Evolutionary conservation across 2,113 vertebrate genomes (phyloP), one percentile per base, ranked within the genome.

Genomic region (Zonotrichia leucophrys): DNA sequence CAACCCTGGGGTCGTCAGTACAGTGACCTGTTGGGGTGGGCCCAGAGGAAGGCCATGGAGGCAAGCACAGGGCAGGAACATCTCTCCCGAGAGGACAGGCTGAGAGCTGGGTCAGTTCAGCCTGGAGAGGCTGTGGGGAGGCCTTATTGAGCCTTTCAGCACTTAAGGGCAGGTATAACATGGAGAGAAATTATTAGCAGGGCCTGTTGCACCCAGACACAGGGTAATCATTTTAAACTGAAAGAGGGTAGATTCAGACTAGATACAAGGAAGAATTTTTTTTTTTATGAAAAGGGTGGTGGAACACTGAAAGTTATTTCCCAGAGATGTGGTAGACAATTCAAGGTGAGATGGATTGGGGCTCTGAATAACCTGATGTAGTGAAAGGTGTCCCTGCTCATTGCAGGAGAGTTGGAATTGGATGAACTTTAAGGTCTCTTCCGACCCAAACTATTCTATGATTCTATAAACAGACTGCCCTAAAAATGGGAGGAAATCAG

Each of bases 281-380:
- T 46, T 70, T 30, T 37, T 37, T 19, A 15, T 23, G 0, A 6
- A 30, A 35, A 46, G 8, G 1, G 3, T 58, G 13, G 8, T 66
- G 28, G 62, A 82, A 25, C 15, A 31, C 6, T 59, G 42, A 3
- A 7, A 53, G 1, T n/a, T 12, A 15, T 25, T 82, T 9, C 24
- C 10, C 47, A 70, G 60, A 60, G 41, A 41, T 18, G 21, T 21
- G 3, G 27, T n/a, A 31, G 60, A 62, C 0, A 1, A 3, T 33
- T 70, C 23, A 52, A 17, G 4, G 3, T 52, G 49, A 74, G 6
- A 4, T 4, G 56, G 19, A 12, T 42, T 0, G 0, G 16, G 9
- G 12, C 35, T 69, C 27, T 74, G 50, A 77, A 17, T 15, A 64
- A 35, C 5, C n/a, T 44, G 21, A 39, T 20, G 5, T 13, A 15